Percentiles rank a stretch among this genome's conserved stretches.
phyloP scores from a whole-genome alignment of 2,113 vertebrate genomes.

The Pedetes capensis region DNA sequence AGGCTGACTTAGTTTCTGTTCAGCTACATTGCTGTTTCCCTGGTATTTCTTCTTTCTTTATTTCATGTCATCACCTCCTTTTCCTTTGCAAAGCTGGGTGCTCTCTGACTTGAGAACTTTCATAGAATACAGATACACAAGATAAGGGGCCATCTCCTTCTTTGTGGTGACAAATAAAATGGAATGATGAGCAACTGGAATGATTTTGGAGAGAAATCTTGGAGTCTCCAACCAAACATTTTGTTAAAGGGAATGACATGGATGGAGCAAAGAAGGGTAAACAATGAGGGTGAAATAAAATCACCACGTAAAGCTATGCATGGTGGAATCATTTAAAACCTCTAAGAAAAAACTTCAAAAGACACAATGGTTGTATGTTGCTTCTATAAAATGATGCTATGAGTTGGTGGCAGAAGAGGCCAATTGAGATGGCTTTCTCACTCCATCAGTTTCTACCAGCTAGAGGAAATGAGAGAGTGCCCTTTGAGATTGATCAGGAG shows the following conservation, averaged over 20 bases:
- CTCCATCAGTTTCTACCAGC: not conserved
- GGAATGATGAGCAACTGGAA: not conserved
- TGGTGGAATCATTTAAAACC: not conserved
- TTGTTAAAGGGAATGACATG: not conserved
- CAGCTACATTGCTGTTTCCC: not conserved
- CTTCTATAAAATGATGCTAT: not conserved
- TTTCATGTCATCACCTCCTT: not conserved
- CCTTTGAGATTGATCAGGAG: not conserved
- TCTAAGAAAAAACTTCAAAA: not conserved
- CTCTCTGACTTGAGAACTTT: not conserved
- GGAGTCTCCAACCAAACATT: not conserved
- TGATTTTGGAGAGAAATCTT: not conserved
- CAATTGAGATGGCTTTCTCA: not conserved
- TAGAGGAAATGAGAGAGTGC: not conserved
- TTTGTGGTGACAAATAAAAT: not conserved
- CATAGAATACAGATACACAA: not conserved
- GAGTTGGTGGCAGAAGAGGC: not conserved
- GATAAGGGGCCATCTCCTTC: not conserved
- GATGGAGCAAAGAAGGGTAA: not conserved
- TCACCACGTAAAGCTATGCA: not conserved
- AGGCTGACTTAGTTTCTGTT: conserved; percentile 4
- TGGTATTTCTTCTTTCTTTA: not conserved
- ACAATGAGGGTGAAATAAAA: not conserved
- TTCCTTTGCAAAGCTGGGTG: not conserved
- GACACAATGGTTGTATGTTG: not conserved